Evolutionary conservation across 2,113 vertebrate genomes (phyloP).

Genomic region (Bungarus multicinctus): DNA sequence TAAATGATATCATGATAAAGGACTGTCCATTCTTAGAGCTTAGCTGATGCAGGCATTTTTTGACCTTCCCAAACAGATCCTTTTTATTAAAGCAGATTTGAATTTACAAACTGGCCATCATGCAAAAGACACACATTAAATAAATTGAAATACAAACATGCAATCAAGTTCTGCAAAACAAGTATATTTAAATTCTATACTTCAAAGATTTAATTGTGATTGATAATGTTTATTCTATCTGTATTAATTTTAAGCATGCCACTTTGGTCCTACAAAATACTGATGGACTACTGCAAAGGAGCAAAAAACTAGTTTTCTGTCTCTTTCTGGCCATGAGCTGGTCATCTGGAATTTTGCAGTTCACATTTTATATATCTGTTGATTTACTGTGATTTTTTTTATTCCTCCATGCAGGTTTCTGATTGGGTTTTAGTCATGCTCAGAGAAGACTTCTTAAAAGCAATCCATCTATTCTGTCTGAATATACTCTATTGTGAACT

Average conservation of each 20-base stretch:
- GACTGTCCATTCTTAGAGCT: background rate
- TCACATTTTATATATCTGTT: background rate
- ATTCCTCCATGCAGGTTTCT: background rate
- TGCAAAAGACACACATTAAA: background rate
- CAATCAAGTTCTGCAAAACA: background rate
- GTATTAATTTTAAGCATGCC: background rate
- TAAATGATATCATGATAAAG: slow-evolving; percentile 19
- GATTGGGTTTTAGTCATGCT: background rate
- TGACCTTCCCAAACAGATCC: background rate
- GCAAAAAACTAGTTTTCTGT: background rate
- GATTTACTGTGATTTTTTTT: background rate
- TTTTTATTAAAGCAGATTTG: background rate
- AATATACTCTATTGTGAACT: background rate
- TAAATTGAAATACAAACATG: background rate
- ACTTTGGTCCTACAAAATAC: background rate
- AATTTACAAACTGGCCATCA: background rate
- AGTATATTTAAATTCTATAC: background rate
- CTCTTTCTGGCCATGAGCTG: background rate
- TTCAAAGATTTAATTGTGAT: background rate
- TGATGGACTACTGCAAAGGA: background rate
- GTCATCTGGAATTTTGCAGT: background rate
- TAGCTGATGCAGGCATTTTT: background rate
- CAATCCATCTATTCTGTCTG: background rate
- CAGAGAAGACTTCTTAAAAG: background rate
- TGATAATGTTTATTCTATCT: background rate